Conservation (phyloP, 1,140 invertebrate species). For the Achroia grisella region DNA sequence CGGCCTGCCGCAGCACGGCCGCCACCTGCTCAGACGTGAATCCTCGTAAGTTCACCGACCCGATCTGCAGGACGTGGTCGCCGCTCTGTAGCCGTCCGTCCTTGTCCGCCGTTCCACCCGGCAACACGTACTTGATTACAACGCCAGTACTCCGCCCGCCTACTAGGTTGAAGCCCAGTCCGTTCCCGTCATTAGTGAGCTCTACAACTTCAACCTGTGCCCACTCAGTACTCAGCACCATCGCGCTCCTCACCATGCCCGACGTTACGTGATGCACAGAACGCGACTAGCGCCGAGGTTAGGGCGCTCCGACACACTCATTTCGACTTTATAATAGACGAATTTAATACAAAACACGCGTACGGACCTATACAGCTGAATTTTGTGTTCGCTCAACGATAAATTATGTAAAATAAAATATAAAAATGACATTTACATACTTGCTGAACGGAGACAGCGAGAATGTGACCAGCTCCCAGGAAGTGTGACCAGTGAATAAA, state of each 20-base stretch:
- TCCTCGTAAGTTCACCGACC: slow-evolving; percentile 92
- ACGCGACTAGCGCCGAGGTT: slow-evolving; percentile 43
- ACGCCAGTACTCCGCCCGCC: slow-evolving; percentile 97
- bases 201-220: slow-evolving; percentile 94
- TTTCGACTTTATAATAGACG: slow-evolving; percentile 18
- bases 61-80: slow-evolving; percentile 96
- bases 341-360: slow-evolving; percentile 14
- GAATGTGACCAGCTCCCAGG: slow-evolving; percentile 58
- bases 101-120: slow-evolving; percentile 92
- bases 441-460: slow-evolving; percentile 65
- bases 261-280: slow-evolving; percentile 58
- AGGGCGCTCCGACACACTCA: slow-evolving; percentile 37
- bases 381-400: slow-evolving; percentile 20
- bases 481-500: slow-evolving; percentile 33
- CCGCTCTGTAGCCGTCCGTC: slow-evolving; percentile 92
- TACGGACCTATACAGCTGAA: slow-evolving; percentile 20
- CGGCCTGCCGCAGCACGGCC: slow-evolving; percentile 90
- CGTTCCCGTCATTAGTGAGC: slow-evolving; percentile 87
- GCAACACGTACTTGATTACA: slow-evolving; percentile 95
- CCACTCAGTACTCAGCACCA: slow-evolving; percentile 92
- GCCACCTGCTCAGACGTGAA: slow-evolving; percentile 96
- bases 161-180: slow-evolving; percentile 92
- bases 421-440: slow-evolving; percentile 72
- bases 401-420: slow-evolving; percentile 48
- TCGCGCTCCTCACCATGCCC: slow-evolving; percentile 67